These are phyloP conservation scores for Serranus cabrilla DNA, from an alignment of 2,797 vertebrate species.

Conservation along the genomic window DNA sequence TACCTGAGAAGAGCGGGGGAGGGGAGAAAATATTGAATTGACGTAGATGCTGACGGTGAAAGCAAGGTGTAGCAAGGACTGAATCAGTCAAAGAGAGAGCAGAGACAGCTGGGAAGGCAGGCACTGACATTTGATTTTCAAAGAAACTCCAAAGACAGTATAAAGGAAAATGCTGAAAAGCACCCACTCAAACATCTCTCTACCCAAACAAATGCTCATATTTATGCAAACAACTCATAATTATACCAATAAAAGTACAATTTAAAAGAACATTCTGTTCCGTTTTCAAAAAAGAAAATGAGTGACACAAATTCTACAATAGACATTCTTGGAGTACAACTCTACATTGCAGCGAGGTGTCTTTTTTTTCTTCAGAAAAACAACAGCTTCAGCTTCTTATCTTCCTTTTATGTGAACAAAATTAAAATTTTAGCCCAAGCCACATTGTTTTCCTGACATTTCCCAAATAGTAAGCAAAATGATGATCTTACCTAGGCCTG, in stretches of 20 bases:
- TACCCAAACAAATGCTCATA: background rate
- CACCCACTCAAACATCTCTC: background rate
- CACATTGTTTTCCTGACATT: background rate
- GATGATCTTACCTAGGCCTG: background rate
- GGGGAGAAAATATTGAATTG: slow-evolving; percentile 25
- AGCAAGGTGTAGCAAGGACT: slow-evolving; percentile 27
- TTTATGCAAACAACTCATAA: background rate
- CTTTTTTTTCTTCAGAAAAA: background rate
- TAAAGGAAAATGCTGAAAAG: background rate
- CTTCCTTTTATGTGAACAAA: too few species aligned
- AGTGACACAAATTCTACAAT: background rate
- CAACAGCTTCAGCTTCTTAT: background rate
- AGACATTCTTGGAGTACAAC: background rate
- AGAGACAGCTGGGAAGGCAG: background rate
- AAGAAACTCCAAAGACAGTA: slow-evolving; percentile 5
- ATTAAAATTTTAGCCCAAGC: background rate
- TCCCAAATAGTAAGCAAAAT: background rate
- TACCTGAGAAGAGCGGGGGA: slow-evolving; percentile 83
- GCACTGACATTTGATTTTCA: slow-evolving; percentile 9
- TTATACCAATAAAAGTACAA: background rate
- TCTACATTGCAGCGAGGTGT: background rate
- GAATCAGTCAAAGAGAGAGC: slow-evolving; percentile 27
- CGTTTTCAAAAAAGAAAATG: background rate
- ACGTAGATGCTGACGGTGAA: slow-evolving; percentile 31
- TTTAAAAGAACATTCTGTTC: background rate